Evolutionary conservation across 2,797 vertebrate genomes (phyloP), one percentile per base, ranked within the genome.

Genomic region (Pipistrellus nathusii): DNA sequence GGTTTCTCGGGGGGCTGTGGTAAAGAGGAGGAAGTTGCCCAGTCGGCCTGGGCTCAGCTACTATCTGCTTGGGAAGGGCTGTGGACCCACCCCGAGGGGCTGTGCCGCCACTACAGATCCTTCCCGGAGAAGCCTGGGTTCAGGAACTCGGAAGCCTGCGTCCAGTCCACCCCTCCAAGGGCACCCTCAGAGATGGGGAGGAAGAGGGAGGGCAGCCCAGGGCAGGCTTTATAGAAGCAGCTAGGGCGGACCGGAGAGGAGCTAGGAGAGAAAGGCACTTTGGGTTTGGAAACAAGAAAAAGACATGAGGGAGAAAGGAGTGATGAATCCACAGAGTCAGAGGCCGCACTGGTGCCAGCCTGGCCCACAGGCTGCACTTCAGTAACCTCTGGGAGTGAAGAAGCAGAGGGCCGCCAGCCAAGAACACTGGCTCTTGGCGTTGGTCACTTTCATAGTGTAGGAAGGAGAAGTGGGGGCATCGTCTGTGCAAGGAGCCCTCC

Each of bases 1-100:
- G 46, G 27, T 86, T 96, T 66, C 57, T 82, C 4, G 76, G 85
- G 85, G 85, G 12, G 4, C 41, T 73, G 46, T 21, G 92, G 72
- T 66, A 57, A 87, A 69, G 13, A 41, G 81, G 3, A 23, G 30
- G 62, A 84, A 76, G 51, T 35, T 6, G 17, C 48, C 48, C 48
- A 25, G 69, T 69, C 25, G 3, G 20, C 41, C 48, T 93, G 27
- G 5, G 46, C 55, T 62, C 8, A 32, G 62, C 21, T 3, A 5
- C 71, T 27, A 23, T 55, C 55, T 12, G 11, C 90, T 38, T 32
- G 30, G 81, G 23, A 90, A 59, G 62, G 9, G 1, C 77, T 72
- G 44, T 80, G 68, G 53, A 17, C 30, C 1, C n/a, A 35, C 62
- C 38, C n/a, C 11, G 51, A 55, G 20, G 41, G 46, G 7, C 25